Evolutionary conservation across 1,140 invertebrate species (phyloP), one percentile per base, ranked within the genome.

Genomic region (Drosophila pruinosa): DNA sequence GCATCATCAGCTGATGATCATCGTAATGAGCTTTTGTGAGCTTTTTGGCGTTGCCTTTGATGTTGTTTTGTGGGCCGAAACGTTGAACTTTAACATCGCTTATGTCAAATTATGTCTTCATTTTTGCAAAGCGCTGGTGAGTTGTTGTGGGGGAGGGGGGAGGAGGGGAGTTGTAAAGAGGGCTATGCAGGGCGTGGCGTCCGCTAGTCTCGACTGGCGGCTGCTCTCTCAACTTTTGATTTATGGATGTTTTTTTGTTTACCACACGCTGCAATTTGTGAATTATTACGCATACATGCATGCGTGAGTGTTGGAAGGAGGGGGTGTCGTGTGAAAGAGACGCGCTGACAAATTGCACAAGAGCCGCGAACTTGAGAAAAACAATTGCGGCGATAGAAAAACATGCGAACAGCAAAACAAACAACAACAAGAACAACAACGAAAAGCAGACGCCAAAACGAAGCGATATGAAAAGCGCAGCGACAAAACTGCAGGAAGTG

Each of bases 51-150:
- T 38, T 69, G 38, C 58, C 73, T 72, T 81, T 73, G 78, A 81
- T 81, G 31, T 67, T 61, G 38, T 65, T 71, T 62, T 41, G 54
- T 36, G 21, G 43, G 43, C 28, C 12, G 57, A 22, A 26, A 48
- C 57, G 50, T 57, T 77, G 83, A 89, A 89, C 83, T 89, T 89
- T 89, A 83, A 77, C 83, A 82, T 76, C 79, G 85, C 72, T 89
- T 89, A 89, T 89, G 83, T 89, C 83, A 89, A 83, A 89, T 89
- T 89, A 89, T 89, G 85, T 89, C 78, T 89, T 82, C 58, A 78
- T 71, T 76, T 78, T 45, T 21, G 41, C 24, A 14, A 38, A 10
- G 8, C n/a, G n/a, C n/a, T n/a, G n/a, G n/a, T n/a, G n/a, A n/a
- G n/a, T n/a, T n/a, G n/a, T n/a, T n/a, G n/a, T n/a, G 26, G 19